Evolutionary conservation across 1,140 invertebrate species (phyloP).

Genomic region (Lucilia cuprina): DNA sequence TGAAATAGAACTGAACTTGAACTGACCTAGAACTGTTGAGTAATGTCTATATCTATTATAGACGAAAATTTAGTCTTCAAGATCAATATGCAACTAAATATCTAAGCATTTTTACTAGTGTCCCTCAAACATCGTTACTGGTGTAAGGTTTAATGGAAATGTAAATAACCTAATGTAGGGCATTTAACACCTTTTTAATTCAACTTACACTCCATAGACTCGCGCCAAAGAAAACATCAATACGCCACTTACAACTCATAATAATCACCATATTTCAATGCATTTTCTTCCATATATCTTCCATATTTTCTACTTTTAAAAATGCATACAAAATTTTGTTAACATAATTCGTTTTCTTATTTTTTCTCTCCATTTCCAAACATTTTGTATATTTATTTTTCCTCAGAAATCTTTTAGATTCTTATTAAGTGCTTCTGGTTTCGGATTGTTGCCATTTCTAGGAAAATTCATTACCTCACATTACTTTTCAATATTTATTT

Average conservation of each 20-base stretch:
- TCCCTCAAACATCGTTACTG: no score
- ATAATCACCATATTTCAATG: not conserved
- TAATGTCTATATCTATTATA: no score
- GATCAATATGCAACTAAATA: no score
- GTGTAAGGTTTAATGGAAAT: no score
- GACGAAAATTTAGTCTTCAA: no score
- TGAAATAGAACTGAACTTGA: no score
- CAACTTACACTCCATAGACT: no score
- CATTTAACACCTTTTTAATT: no score
- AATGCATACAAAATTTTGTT: not conserved
- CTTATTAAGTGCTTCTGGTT: slow-evolving; percentile 37
- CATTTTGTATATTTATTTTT: slow-evolving; percentile 26
- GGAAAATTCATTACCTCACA: not conserved
- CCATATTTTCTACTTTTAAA: not conserved
- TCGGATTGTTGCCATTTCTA: not conserved
- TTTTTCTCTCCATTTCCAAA: not conserved
- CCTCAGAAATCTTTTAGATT: slow-evolving; percentile 28
- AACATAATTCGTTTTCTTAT: not conserved
- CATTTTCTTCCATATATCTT: slow-evolving; percentile 5
- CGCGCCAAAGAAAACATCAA: no score
- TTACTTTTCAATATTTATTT: not conserved
- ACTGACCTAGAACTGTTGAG: no score
- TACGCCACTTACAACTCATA: not conserved
- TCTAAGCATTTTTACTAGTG: no score
- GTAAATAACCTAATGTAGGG: no score